These are phyloP conservation scores for Okamejei kenojei DNA, from an alignment of 2,797 vertebrate genomes.

Conservation along the genomic window DNA sequence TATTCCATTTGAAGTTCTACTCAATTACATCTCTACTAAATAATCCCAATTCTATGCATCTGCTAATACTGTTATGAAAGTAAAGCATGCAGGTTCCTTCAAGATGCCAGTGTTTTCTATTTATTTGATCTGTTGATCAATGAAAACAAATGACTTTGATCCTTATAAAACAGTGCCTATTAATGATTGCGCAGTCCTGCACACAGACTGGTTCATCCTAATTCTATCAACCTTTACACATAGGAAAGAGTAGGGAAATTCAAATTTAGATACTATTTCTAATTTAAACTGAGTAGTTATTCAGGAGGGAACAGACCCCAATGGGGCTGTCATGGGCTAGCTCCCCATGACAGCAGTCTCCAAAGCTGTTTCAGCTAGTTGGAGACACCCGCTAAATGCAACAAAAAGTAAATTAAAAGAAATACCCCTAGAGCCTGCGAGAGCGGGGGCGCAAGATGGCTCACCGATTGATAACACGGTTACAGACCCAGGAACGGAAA, in stretches of 20 bases:
- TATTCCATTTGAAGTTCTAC: not conserved
- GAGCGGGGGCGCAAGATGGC: too few species aligned
- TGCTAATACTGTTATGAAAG: not conserved
- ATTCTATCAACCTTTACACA: not conserved
- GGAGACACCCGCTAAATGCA: too few species aligned
- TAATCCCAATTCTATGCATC: not conserved
- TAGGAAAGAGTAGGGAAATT: not conserved
- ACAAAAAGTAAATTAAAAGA: too few species aligned
- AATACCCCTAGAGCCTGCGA: too few species aligned
- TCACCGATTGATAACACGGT: too few species aligned
- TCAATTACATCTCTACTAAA: constrained; percentile 4
- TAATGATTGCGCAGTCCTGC: not conserved
- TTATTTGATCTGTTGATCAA: not conserved
- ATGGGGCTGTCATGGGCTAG: too few species aligned
- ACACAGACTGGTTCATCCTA: not conserved
- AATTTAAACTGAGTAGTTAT: too few species aligned
- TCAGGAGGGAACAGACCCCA: too few species aligned
- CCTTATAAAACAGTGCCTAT: not conserved
- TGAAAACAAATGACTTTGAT: not conserved
- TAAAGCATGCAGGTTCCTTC: not conserved
- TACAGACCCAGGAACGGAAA: too few species aligned
- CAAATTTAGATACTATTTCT: not conserved
- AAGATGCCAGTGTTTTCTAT: not conserved
- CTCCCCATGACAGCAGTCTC: too few species aligned
- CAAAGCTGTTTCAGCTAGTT: too few species aligned